Evolutionary conservation across 2,113 vertebrate species (phyloP), one percentile per base, ranked within the genome.

Genomic region (Gallinago paraguaiae): DNA sequence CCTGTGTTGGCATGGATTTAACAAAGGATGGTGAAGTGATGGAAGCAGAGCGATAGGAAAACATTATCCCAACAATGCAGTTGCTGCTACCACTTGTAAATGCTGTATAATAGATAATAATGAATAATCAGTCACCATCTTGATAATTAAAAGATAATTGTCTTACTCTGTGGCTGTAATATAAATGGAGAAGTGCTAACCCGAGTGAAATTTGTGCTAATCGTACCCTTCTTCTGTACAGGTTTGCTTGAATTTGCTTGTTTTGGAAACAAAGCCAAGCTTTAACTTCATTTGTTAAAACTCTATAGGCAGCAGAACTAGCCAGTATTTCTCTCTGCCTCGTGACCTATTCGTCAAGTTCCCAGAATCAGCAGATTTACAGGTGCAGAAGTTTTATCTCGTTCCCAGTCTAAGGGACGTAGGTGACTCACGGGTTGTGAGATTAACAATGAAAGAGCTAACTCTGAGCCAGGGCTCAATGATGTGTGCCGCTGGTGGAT

Each of bases 221-320:
- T 74, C 88, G 74, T 28, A 72, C 28, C 7, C 46, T 90, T 90
- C 41, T 84, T 90, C 63, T 96, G 63, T 84, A 20, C n/a, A 67
- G 77, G 33, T 88, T 93, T 94, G 83, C 39, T 89, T 93, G 76
- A 84, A 93, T 91, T 93, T 93, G 88, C 80, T 92, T 79, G 28
- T 91, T 95, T 82, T 71, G 65, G 81, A 53, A 91, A 95, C 92
- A 95, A 97, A 96, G 83, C 60, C 87, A 93, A 95, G 91, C 86
- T 95, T 92, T 92, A 92, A 81, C 57, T 35, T 78, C 69, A 79
- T 93, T 91, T 95, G 69, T 95, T 91, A 56, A 75, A 95, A 92
- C 64, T 82, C 86, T 79, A 48, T 24, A 91, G 57, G 61, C 89
- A 95, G 92, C 94, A 96, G 81, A 92, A 86, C 69, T 51, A 64